Percentiles rank a stretch among this genome's conserved stretches.
phyloP scores from a whole-genome alignment of 2,797 vertebrate genomes.

The Rhabdophis nuchalis region DNA sequence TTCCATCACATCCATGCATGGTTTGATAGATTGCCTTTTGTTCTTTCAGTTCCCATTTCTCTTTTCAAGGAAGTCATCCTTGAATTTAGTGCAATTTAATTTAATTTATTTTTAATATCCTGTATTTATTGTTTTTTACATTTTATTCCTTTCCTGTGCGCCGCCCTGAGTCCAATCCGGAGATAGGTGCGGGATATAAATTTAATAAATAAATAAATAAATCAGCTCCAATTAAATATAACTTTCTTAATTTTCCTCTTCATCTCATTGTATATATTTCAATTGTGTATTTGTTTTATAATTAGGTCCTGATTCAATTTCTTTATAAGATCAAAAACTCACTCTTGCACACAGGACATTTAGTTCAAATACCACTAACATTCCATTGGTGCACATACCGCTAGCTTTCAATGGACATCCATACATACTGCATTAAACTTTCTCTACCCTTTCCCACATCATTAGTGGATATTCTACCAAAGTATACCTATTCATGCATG shows the following conservation, averaged over 20 bases:
- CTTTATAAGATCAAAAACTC: background rate
- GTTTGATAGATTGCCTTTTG: background rate
- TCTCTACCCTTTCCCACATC: background rate
- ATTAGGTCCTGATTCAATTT: background rate
- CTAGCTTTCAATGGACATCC: background rate
- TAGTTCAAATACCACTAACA: background rate
- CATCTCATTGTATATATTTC: background rate
- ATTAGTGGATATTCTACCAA: background rate
- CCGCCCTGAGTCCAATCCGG: too few species aligned
- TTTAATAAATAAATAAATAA: too few species aligned
- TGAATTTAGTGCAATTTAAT: too few species aligned
- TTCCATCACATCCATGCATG: background rate
- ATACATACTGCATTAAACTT: background rate
- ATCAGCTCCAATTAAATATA: background rate
- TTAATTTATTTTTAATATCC: too few species aligned
- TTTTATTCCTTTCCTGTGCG: too few species aligned
- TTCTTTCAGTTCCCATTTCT: background rate
- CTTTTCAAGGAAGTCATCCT: background rate
- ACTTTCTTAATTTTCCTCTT: background rate
- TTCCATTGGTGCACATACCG: background rate
- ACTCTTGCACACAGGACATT: background rate
- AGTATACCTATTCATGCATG: background rate
- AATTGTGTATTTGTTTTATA: background rate
- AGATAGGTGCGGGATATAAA: too few species aligned
- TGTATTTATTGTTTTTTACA: too few species aligned